These are phyloP conservation scores for Tetanocera ferruginea DNA, from an alignment of 2,888 invertebrate genomes.

Conservation along the genomic window DNA sequence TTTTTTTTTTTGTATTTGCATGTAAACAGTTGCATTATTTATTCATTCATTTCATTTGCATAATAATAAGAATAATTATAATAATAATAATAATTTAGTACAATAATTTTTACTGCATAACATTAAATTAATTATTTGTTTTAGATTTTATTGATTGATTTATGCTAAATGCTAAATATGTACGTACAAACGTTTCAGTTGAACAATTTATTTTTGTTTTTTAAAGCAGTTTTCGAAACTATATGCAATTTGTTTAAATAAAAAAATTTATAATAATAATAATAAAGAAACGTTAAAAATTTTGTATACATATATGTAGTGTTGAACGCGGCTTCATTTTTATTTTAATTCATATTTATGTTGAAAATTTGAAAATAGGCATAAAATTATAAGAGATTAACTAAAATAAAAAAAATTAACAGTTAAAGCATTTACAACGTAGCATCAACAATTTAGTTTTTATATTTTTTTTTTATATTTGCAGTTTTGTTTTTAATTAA, in stretches of 20 bases:
- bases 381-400: constrained; percentile 30
- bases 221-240: constrained; percentile 41
- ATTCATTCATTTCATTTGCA: constrained; percentile 41
- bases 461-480: constrained; percentile 5
- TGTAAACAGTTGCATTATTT: constrained; percentile 43
- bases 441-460: constrained; percentile 13
- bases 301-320: neutral
- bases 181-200: neutral
- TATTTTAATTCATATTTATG: neutral
- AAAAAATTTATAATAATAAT: neutral
- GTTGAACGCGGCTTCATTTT: neutral
- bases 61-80: constrained; percentile 33
- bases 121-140: constrained; percentile 1
- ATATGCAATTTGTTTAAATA: constrained; percentile 22
- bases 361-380: constrained; percentile 19
- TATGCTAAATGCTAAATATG: constrained; percentile 9
- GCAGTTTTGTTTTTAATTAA: neutral
- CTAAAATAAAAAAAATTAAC: constrained; percentile 27
- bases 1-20: constrained; percentile 37
- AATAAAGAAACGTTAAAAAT: neutral
- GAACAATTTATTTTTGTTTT: constrained; percentile 44
- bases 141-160: neutral
- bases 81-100: constrained; percentile 30
- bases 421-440: constrained; percentile 19
- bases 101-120: constrained; percentile 38